phyloP scores from a whole-genome alignment of 2,113 vertebrate species.

The Gymnobelideus leadbeateri region DNA sequence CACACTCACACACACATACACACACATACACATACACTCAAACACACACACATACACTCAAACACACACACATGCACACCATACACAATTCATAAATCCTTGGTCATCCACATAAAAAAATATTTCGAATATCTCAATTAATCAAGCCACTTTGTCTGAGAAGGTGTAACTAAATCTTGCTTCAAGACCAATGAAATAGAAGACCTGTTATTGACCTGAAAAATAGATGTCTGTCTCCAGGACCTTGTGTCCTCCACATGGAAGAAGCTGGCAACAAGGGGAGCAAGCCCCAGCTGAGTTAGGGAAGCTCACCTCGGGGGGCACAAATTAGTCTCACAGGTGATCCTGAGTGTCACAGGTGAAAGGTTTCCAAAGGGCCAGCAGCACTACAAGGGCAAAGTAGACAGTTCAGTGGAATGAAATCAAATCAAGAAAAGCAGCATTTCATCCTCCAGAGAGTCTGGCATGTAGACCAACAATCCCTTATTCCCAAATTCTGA shows the following conservation, averaged over 20 bases:
- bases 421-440: background rate
- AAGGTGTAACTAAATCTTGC: background rate
- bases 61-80: background rate
- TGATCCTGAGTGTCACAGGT: background rate
- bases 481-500: background rate
- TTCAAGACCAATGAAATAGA: background rate
- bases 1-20: background rate
- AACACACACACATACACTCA: too few relatives aligned
- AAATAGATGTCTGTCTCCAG: background rate
- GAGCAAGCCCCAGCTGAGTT: background rate
- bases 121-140: slow-evolving; percentile 12
- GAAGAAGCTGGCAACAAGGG: background rate
- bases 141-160: slow-evolving; percentile 1
- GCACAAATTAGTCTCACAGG: background rate
- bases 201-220: background rate
- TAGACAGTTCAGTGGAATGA: background rate
- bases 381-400: background rate
- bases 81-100: background rate
- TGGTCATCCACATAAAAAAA: slow-evolving; percentile 12
- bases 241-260: background rate
- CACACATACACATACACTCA: background rate
- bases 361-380: background rate
- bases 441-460: background rate
- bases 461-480: too few relatives aligned
- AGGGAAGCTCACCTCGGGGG: background rate